These are phyloP conservation scores for Gallinago undulata DNA, from an alignment of 2,113 vertebrate species.

Conservation along the genomic window DNA sequence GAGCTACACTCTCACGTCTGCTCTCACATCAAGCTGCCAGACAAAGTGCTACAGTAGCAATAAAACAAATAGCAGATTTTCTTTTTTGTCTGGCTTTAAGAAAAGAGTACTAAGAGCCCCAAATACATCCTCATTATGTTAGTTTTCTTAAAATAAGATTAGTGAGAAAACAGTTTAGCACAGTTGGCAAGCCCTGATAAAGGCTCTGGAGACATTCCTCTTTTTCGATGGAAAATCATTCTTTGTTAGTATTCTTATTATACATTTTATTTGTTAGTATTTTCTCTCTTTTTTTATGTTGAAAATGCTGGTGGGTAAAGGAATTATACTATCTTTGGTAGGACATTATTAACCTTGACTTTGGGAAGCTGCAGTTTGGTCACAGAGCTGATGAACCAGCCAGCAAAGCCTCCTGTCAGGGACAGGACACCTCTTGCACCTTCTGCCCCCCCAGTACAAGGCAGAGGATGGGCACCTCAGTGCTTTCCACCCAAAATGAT, in stretches of 20 bases:
- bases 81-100: neutral
- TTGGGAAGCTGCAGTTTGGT: neutral
- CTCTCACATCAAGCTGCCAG: neutral
- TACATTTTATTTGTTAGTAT: neutral
- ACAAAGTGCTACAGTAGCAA: neutral
- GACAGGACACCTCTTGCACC: neutral
- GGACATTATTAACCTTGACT: neutral
- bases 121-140: neutral
- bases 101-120: neutral
- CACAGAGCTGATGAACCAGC: neutral
- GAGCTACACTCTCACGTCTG: neutral
- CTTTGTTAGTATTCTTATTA: neutral
- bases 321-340: neutral
- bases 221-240: neutral
- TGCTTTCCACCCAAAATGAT: neutral
- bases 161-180: neutral
- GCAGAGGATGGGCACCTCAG: neutral
- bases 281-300: neutral
- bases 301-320: neutral
- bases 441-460: neutral
- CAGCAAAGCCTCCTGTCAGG: neutral
- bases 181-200: neutral
- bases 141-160: neutral
- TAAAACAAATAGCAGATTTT: neutral
- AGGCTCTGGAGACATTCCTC: neutral